Evolutionary conservation across 2,113 vertebrate species (phyloP).

Genomic region (Neopipo cinnamomea): DNA sequence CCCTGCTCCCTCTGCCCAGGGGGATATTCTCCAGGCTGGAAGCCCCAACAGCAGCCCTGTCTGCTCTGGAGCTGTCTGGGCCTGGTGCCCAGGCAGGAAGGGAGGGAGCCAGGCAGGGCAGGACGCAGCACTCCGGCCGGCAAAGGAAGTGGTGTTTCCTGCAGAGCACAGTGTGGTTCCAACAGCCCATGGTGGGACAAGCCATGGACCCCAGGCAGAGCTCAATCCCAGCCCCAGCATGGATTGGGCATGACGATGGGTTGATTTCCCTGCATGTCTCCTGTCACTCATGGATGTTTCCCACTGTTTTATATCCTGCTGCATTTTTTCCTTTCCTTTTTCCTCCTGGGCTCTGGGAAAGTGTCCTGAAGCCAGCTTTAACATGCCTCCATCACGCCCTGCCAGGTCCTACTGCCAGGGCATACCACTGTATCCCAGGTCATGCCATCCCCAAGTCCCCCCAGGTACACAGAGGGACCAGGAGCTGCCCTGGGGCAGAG

Average conservation of each 20-base stretch:
- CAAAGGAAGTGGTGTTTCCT: constrained; percentile 30
- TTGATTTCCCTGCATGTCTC: background rate
- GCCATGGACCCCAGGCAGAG: fast-evolving
- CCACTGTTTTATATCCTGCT: background rate
- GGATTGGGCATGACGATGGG: fast-evolving
- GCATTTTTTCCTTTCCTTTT: background rate
- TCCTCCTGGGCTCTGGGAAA: background rate
- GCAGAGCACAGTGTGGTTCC: background rate
- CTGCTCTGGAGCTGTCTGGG: background rate
- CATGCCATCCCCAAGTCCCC: background rate
- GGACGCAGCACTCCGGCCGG: background rate
- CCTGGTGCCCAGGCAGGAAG: constrained; percentile 40
- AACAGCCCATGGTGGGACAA: background rate
- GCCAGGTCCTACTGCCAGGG: background rate
- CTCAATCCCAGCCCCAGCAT: background rate
- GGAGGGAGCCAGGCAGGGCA: constrained; percentile 28
- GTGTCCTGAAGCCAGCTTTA: background rate
- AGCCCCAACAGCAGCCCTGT: background rate
- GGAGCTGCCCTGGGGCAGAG: background rate
- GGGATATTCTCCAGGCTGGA: background rate
- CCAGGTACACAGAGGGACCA: background rate
- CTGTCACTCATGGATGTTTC: background rate
- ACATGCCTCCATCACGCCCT: background rate
- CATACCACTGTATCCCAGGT: background rate
- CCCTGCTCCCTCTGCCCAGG: background rate